These are phyloP conservation scores for Corythucha ciliata DNA, from an alignment of 2,888 invertebrate genomes.

Conservation along the genomic window DNA sequence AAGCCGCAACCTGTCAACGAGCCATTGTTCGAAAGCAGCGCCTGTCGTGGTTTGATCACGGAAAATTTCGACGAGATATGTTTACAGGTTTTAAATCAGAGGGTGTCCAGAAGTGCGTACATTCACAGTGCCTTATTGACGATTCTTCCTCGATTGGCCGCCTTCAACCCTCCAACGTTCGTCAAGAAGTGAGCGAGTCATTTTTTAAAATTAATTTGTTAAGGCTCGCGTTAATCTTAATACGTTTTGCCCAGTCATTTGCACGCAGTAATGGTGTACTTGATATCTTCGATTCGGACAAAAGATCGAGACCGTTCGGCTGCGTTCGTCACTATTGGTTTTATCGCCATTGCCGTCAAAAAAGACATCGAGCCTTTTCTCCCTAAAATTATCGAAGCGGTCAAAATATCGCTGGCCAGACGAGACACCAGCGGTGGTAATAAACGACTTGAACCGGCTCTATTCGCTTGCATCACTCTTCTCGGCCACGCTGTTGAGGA, in stretches of 20 bases:
- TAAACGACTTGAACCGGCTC: constrained; percentile 75
- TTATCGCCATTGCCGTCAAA: constrained; percentile 81
- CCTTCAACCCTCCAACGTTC: constrained; percentile 80
- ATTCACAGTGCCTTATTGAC: constrained; percentile 80
- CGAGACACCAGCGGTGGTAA: constrained; percentile 63
- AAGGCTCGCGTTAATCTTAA: not conserved
- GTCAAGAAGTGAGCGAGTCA: constrained; percentile 49
- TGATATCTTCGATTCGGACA: constrained; percentile 64
- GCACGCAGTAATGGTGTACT: constrained; percentile 62
- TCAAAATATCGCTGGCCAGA: constrained; percentile 61
- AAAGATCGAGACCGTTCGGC: constrained; percentile 76
- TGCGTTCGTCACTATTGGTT: constrained; percentile 83
- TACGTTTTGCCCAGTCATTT: constrained; percentile 47
- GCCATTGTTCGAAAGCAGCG: constrained; percentile 51
- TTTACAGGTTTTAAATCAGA: constrained; percentile 67
- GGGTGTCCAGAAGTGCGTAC: constrained; percentile 59
- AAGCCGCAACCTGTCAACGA: constrained; percentile 20
- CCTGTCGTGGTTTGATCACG: constrained; percentile 69
- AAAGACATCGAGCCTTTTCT: constrained; percentile 70
- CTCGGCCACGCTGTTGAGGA: constrained; percentile 78
- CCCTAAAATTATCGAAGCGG: constrained; percentile 73
- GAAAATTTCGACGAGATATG: constrained; percentile 77
- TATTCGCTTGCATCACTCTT: constrained; percentile 77
- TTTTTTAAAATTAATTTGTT: not conserved
- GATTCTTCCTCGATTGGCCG: constrained; percentile 82